Conservation (phyloP, 2,113 vertebrate genomes). For the Laterallus jamaicensis region DNA sequence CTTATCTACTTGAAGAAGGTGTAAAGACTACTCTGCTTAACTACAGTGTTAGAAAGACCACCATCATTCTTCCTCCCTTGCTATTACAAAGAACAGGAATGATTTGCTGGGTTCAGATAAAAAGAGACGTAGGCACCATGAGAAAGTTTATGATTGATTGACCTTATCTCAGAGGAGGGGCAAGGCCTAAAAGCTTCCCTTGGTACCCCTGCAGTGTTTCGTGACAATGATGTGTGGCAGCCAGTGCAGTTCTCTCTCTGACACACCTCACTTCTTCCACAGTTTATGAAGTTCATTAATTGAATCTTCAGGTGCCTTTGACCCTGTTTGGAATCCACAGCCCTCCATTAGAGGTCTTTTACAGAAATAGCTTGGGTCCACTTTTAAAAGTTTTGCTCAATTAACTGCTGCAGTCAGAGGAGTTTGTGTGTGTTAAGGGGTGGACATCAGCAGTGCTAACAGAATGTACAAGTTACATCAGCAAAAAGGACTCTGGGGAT, state of each 20-base stretch:
- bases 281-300: background rate
- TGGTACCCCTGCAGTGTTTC: background rate
- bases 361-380: background rate
- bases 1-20: background rate
- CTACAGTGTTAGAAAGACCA: background rate
- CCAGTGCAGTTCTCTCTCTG: background rate
- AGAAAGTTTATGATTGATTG: background rate
- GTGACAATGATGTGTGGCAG: background rate
- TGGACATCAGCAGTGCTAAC: background rate
- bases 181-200: background rate
- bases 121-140: background rate
- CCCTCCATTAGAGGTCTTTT: background rate
- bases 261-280: background rate
- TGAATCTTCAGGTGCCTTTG: background rate
- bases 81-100: background rate
- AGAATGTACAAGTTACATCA: background rate
- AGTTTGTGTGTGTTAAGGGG: accelerated
- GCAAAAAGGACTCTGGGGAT: background rate
- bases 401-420: background rate
- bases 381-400: background rate
- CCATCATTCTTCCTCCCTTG: background rate
- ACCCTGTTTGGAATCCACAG: background rate
- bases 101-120: background rate
- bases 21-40: background rate
- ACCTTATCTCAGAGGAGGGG: background rate